Evolutionary conservation across 2,888 invertebrate genomes (phyloP), one percentile per base, ranked within the genome.

Genomic region (Pedicia rivosa): DNA sequence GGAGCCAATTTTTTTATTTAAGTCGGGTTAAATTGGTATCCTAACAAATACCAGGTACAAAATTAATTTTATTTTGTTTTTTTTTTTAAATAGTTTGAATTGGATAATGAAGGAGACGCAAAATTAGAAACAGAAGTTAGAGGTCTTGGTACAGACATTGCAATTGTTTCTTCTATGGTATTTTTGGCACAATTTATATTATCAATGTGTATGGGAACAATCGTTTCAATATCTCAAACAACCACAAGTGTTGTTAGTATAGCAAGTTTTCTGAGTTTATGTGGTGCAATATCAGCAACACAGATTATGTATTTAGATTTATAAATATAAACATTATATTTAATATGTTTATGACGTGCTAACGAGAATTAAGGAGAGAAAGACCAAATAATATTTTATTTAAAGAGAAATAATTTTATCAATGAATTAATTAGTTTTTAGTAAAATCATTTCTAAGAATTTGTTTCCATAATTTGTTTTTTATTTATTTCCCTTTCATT

Each of bases 141-240:
- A 8, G 94, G 94, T 5, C 68, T 95, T 36, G 94, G 94, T 6
- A 95, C 94, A 0, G 94, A 95, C 56, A 78, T 95, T 1, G 94
- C 92, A 1, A 77, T 94, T 36, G 83, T 95, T 25, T 87, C 90
- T 53, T 87, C 86, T 53, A 94, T 94, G 80, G 92, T 90, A 3
- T 95, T 95, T 57, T 69, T 94, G 43, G 94, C 94, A 1, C 95
- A 95, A 60, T 87, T 94, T 51, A 67, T 86, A 25, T 69, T 95
- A 9, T 92, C 92, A 0, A 66, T 86, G 47, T 77, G 78, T 49
- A 78, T 91, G 73, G 90, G 91, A 1, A 71, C 78, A 17, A 79
- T 94, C 35, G 82, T 94, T 7, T 72, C 72, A 41, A 58, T 73
- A 5, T 72, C 77, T 1, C 84, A 86, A 27, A 83, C 86, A 35